These are phyloP conservation scores for Enteromius unitaeniatus DNA, from an alignment of 2,797 vertebrate genomes.

Conservation along the genomic window DNA sequence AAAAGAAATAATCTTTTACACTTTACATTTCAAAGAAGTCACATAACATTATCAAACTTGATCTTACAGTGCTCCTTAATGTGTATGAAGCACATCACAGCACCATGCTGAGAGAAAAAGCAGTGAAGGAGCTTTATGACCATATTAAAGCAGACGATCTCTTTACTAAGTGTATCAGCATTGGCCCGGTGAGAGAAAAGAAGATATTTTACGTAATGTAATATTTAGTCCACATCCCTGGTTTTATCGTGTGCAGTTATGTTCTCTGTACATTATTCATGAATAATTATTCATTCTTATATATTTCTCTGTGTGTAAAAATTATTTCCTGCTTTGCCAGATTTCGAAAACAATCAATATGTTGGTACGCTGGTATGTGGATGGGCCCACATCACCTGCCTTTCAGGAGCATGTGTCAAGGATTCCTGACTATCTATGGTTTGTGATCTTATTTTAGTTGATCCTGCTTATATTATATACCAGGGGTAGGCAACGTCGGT, in stretches of 20 bases:
- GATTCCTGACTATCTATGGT: constrained; percentile 97
- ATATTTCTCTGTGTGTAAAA: background rate
- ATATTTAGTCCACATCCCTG: background rate
- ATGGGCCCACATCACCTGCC: constrained; percentile 82
- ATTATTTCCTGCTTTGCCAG: constrained; percentile 67
- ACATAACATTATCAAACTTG: background rate
- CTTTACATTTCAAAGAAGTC: background rate
- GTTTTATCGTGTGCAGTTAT: background rate
- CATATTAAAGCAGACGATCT: constrained; percentile 91
- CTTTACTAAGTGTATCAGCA: constrained; percentile 93
- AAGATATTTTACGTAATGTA: background rate
- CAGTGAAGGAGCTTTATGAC: constrained; percentile 82
- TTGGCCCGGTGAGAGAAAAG: constrained; percentile 84
- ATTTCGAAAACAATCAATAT: constrained; percentile 97
- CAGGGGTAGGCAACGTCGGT: too few relatives aligned
- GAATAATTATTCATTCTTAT: background rate
- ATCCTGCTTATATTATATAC: background rate
- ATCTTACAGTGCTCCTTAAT: constrained; percentile 79
- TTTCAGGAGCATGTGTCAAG: constrained; percentile 91
- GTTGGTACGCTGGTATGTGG: constrained; percentile 90
- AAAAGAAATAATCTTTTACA: background rate
- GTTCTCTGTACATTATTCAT: background rate
- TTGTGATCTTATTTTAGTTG: constrained; percentile 62
- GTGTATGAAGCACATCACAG: constrained; percentile 90
- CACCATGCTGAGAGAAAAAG: constrained; percentile 76